Conservation (phyloP, 2,888 invertebrate genomes). For the Torymus texanus region DNA sequence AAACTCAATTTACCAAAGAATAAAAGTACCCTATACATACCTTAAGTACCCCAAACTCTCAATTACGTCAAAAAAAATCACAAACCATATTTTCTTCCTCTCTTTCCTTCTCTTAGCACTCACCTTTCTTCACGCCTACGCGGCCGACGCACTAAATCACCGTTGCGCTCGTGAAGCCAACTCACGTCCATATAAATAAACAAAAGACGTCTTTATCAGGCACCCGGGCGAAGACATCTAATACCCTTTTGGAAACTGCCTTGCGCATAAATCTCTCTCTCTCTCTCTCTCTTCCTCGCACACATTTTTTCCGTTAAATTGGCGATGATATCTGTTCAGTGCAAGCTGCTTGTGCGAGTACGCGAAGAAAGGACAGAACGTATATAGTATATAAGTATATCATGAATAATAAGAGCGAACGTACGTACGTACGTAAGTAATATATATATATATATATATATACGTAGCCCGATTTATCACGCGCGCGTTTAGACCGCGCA, state of each 20-base stretch:
- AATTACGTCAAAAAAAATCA: no score
- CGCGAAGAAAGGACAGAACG: conserved; percentile 3
- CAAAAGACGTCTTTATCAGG: conserved; percentile 51
- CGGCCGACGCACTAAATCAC: neutral
- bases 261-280: conserved; percentile 33
- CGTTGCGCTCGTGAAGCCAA: no score
- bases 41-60: no score
- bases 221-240: conserved; percentile 42
- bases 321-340: conserved; percentile 40
- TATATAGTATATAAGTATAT: conserved; percentile 56
- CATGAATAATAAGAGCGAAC: conserved; percentile 71
- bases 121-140: neutral
- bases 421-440: conserved; percentile 15
- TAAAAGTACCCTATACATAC: no score
- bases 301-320: conserved; percentile 49
- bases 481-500: neutral
- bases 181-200: conserved; percentile 34
- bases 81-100: conserved; percentile 40
- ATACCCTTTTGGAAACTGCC: conserved; percentile 35
- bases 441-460: no score
- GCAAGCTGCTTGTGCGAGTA: neutral
- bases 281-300: neutral
- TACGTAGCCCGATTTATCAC: conserved; percentile 52
- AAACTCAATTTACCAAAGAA: no score
- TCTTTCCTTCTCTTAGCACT: conserved; percentile 27